A percentile compares a stretch with the other conserved stretches of the same genome.
Evolutionary conservation across 2,888 invertebrate species (phyloP).

Genomic region (Hermaeophaga mercurialis): DNA sequence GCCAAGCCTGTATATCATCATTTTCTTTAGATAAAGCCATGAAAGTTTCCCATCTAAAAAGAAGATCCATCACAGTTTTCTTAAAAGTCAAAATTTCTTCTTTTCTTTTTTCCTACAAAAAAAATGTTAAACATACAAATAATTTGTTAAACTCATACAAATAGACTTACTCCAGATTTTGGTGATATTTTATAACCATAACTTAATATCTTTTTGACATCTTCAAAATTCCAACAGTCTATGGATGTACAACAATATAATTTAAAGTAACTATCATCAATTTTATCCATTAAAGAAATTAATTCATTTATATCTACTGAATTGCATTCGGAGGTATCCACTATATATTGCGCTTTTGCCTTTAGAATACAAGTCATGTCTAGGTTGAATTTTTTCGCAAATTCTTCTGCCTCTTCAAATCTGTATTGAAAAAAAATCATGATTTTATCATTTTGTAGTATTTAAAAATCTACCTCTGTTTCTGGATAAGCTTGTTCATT

Average conservation of each 20-base stretch:
- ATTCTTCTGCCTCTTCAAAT: constrained; percentile 60
- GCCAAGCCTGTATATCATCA: constrained; percentile 54
- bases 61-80: constrained; percentile 25
- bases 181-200: constrained; percentile 30
- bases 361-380: constrained; percentile 52
- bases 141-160: neutral
- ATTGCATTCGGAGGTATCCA: constrained; percentile 44
- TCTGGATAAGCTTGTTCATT: constrained; percentile 56
- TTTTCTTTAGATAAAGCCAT: constrained; percentile 38
- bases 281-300: constrained; percentile 54
- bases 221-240: constrained; percentile 28
- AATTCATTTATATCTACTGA: constrained; percentile 52
- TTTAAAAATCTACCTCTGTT: constrained; percentile 44
- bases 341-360: constrained; percentile 56
- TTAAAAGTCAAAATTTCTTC: constrained; percentile 15
- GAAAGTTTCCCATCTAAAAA: constrained; percentile 57
- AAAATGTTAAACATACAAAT: neutral
- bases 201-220: constrained; percentile 30
- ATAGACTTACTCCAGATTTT: constrained; percentile 21
- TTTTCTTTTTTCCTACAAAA: constrained; percentile 9
- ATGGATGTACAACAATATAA: constrained; percentile 54
- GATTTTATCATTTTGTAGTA: constrained; percentile 50
- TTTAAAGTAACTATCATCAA: constrained; percentile 57
- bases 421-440: constrained; percentile 38
- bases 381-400: constrained; percentile 57